Evolutionary conservation across 2,797 vertebrate species (phyloP).

Genomic region (Chelidonichthys spinosus): DNA sequence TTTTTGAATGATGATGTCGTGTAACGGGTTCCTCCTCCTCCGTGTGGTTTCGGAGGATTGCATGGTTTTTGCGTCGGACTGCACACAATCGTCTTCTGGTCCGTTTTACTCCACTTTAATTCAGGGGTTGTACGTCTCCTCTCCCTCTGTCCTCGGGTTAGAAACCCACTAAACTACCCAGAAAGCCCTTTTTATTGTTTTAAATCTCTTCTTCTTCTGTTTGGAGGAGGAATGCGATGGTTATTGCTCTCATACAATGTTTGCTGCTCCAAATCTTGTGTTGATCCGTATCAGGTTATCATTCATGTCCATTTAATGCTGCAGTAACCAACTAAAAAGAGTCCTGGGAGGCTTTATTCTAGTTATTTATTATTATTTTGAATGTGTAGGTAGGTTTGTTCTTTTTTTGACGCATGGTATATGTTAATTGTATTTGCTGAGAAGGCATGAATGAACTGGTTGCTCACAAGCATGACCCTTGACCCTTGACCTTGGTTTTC

Average conservation of each 20-base stretch:
- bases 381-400: too few relatives aligned
- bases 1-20: slow-evolving; percentile 31
- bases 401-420: too few relatives aligned
- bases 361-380: too few relatives aligned
- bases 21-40: slow-evolving; percentile 17
- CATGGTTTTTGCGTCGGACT: slow-evolving; percentile 43
- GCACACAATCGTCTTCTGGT: slow-evolving; percentile 23
- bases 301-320: too few relatives aligned
- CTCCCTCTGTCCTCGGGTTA: slow-evolving; percentile 44
- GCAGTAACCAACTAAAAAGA: too few relatives aligned
- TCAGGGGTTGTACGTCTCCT: slow-evolving; percentile 33
- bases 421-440: too few relatives aligned
- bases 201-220: slow-evolving; percentile 28
- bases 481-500: neutral
- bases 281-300: too few relatives aligned
- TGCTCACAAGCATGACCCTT: too few relatives aligned
- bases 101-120: slow-evolving; percentile 39
- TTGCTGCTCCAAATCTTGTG: too few relatives aligned
- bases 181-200: slow-evolving; percentile 46
- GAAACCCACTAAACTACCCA: slow-evolving; percentile 50
- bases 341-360: too few relatives aligned
- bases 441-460: too few relatives aligned
- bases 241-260: too few relatives aligned
- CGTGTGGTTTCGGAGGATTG: slow-evolving; percentile 38
- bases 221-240: neutral